Percentiles rank a stretch among this genome's conserved stretches.
Evolutionary conservation across 2,113 vertebrate species (phyloP).

Genomic region (Hemiscyllium ocellatum): DNA sequence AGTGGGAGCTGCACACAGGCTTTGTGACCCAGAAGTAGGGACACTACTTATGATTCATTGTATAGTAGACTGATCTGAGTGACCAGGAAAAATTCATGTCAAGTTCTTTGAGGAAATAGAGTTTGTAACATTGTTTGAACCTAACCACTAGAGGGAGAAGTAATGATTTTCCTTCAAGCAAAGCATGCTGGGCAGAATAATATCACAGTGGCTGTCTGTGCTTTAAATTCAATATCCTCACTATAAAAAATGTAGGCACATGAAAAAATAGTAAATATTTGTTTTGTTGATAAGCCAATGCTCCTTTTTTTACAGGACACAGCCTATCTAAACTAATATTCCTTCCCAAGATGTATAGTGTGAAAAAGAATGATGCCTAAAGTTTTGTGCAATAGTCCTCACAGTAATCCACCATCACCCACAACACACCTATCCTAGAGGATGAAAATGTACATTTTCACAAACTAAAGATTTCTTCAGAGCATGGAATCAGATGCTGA

Average conservation of each 20-base stretch:
- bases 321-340: background rate
- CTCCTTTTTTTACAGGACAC: background rate
- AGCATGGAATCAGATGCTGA: background rate
- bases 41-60: background rate
- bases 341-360: background rate
- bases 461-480: background rate
- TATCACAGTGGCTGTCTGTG: background rate
- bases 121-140: background rate
- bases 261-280: conserved; percentile 13
- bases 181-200: background rate
- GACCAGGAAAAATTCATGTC: background rate
- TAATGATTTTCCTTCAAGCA: background rate
- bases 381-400: background rate
- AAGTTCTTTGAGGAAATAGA: background rate
- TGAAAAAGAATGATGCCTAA: background rate
- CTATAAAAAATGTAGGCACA: background rate
- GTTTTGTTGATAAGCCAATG: background rate
- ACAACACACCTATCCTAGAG: no score
- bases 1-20: no score
- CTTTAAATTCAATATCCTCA: background rate
- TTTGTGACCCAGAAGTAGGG: no score
- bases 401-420: background rate
- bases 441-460: background rate
- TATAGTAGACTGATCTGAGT: background rate
- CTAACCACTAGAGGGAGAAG: background rate